These are phyloP conservation scores for Drosophila differens DNA, from an alignment of 2,888 invertebrate species.

Conservation along the genomic window DNA sequence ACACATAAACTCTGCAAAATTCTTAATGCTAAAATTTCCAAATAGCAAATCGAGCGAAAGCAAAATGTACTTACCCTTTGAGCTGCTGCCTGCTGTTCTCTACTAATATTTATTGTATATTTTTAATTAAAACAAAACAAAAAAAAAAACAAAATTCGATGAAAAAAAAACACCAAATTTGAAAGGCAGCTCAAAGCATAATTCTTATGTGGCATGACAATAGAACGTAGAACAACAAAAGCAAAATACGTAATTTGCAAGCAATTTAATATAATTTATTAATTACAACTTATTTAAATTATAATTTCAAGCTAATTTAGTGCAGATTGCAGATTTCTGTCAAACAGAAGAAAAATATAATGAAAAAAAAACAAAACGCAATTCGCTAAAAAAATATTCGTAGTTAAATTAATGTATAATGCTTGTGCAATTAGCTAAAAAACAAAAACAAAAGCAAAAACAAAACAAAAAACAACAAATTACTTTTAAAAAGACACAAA, in stretches of 20 bases:
- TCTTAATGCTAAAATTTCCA: not conserved
- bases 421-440: constrained; percentile 64
- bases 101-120: constrained; percentile 78
- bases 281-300: constrained; percentile 35
- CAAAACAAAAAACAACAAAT: constrained; percentile 6
- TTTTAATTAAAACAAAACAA: constrained; percentile 23
- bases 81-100: constrained; percentile 60
- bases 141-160: constrained; percentile 35
- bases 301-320: constrained; percentile 46
- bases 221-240: constrained; percentile 25
- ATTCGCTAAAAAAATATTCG: constrained; percentile 36
- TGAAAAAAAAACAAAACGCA: constrained; percentile 19
- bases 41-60: constrained; percentile 25
- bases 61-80: constrained; percentile 56
- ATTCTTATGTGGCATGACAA: constrained; percentile 44
- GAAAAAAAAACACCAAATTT: constrained; percentile 52
- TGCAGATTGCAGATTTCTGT: constrained; percentile 66
- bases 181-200: constrained; percentile 68
- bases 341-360: constrained; percentile 69
- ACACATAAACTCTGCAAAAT: constrained; percentile 1
- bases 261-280: constrained; percentile 47
- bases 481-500: constrained; percentile 31
- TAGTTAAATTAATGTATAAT: constrained; percentile 68
- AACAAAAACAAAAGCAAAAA: constrained; percentile 17
- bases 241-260: constrained; percentile 38